Conservation (phyloP, 2,888 invertebrate species). For the Formica aserva region DNA sequence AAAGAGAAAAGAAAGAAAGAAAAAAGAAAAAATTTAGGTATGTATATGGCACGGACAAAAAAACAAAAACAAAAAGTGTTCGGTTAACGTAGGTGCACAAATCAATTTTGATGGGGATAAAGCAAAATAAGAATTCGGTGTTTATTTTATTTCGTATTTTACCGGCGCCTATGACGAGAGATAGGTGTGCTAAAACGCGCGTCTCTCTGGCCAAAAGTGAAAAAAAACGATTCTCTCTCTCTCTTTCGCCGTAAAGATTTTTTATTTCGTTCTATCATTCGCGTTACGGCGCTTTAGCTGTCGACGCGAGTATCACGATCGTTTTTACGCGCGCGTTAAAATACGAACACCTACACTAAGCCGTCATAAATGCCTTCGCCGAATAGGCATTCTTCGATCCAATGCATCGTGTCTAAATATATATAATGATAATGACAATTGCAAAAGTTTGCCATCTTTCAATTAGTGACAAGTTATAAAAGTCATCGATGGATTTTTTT, state of each 20-base stretch:
- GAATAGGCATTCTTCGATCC: neutral
- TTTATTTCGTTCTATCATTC: conserved; percentile 41
- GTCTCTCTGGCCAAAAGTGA: neutral
- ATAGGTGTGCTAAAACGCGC: conserved; percentile 21
- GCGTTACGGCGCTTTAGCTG: conserved; percentile 36
- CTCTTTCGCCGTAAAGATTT: conserved; percentile 23
- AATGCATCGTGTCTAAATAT: neutral
- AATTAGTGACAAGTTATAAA: neutral
- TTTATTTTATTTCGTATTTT: conserved; percentile 17
- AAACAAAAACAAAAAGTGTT: neutral
- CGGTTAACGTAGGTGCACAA: neutral
- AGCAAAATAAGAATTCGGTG: neutral
- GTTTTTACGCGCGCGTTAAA: conserved; percentile 38
- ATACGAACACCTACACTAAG: conserved; percentile 1
- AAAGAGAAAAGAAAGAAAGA: neutral
- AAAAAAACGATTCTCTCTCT: neutral
- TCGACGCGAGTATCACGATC: conserved; percentile 16
- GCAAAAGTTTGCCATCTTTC: neutral
- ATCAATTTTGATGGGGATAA: conserved; percentile 9
- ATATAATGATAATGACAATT: neutral
- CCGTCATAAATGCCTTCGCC: conserved; percentile 7
- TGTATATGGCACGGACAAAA: neutral
- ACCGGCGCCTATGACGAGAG: conserved; percentile 14
- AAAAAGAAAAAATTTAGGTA: neutral
- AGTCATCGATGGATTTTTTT: neutral